These are phyloP conservation scores for Colostygia pectinataria DNA, from an alignment of 2,888 invertebrate species.

Conservation along the genomic window DNA sequence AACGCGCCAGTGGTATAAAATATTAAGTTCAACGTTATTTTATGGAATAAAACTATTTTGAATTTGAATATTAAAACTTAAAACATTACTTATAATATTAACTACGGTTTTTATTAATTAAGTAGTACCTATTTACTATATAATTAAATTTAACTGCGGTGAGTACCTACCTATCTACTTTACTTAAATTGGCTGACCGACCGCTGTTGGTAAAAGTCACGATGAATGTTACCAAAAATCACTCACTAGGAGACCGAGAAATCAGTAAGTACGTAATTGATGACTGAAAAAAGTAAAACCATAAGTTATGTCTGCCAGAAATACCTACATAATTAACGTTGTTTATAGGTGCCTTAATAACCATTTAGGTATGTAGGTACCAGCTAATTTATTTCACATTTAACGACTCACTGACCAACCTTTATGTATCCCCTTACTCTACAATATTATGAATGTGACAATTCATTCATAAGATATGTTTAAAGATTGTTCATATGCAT, in stretches of 20 bases:
- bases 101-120: too few relatives aligned
- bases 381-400: slow-evolving; percentile 21
- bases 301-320: slow-evolving; percentile 14
- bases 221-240: slow-evolving; percentile 9
- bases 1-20: too few relatives aligned
- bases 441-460: slow-evolving; percentile 19
- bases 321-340: slow-evolving; percentile 2
- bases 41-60: too few relatives aligned
- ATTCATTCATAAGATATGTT: slow-evolving; percentile 12
- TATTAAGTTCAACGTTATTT: too few relatives aligned
- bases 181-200: too few relatives aligned
- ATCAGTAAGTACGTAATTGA: slow-evolving; percentile 15
- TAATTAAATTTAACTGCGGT: too few relatives aligned
- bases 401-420: slow-evolving; percentile 17
- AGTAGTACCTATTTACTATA: too few relatives aligned
- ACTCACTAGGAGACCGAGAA: slow-evolving; percentile 5
- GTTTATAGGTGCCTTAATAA: slow-evolving; percentile 7
- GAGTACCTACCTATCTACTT: too few relatives aligned
- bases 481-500: too few relatives aligned
- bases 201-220: not conserved
- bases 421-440: slow-evolving; percentile 7
- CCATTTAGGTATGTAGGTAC: not conserved
- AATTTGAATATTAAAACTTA: too few relatives aligned
- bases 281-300: slow-evolving; percentile 5
- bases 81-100: too few relatives aligned